Base-by-base conservation (phyloP, 1,140 invertebrate genomes). In the Spodoptera litura region DNA sequence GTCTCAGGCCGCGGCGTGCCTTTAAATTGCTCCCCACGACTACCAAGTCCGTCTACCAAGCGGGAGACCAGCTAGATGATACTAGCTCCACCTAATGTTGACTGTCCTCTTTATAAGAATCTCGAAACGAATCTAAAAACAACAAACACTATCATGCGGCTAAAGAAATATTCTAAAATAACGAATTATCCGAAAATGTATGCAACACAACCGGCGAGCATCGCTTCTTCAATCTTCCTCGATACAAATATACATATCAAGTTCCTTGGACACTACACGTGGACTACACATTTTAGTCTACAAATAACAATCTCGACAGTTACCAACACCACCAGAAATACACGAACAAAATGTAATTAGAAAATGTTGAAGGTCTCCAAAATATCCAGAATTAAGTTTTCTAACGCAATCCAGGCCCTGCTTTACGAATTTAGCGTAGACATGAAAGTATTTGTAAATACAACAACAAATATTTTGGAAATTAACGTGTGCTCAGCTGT, bases 301-400 rank as follows among this genome's bases (percentile, higher is more conserved):
- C 49, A 31, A 70, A 52, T 31, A 31, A 62, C n/a, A 20, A 27
- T 59, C 15, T 52, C 13, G 49, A 70, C 31, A 70, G 20, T 70
- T 70, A 20, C 66, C 53, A 70, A 11, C 66, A 70, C 66, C 53
- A 70, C 66, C 66, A 52, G 66, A 70, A 70, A 70, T 70, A 70
- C 66, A 70, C 66, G 2, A 70, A 70, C 66, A 6, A 31, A 35
- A 44, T 13, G 10, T 52, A 53, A 70, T 52, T 25, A 52, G 20
- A 31, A 70, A 70, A 52, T 51, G 49, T 51, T 13, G 49, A 53
- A 70, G 49, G 66, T 53, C 66, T 25, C 49, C 25, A 70, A 52
- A 70, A 70, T 52, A 70, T 70, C 49, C 44, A 51, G 11, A 70
- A 20, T 53, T 31, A 51, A 4, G 49, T 70, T 70, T 53, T 31